Base-by-base conservation (phyloP, 1,140 invertebrate genomes). In the Magallana ariakensis region DNA sequence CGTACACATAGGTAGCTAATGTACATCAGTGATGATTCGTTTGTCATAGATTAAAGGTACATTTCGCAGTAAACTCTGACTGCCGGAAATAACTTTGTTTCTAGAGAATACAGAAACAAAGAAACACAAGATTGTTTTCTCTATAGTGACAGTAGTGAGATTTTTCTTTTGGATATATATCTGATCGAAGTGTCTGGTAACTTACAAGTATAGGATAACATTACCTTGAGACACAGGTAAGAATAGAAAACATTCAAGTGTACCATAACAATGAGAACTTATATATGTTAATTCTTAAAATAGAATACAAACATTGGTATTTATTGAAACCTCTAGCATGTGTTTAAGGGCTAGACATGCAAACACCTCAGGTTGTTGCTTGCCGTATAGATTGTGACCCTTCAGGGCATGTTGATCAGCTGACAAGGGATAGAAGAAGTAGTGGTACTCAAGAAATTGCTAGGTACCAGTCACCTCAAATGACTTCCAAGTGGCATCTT, bases 41-140 rank as follows among this genome's bases (percentile, higher is more conserved):
- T 75, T 75, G 66, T 75, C 66, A 26, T 26, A 75, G 26, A 75
- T 75, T 75, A 75, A 75, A 75, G 66, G 66, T 75, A 75, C 66
- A 26, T 75, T 62, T 33, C 26, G 33, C 22, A 26, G 11, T 22
- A 15, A 26, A 75, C 22, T 26, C 22, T 26, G 66, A 75, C 9
- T 26, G 66, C 22, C 66, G 66, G 66, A 75, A 75, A 75, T 75
- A 75, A 22, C 62, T 26, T 75, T 22, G 9, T 13, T 26, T 75
- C 66, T 26, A 19, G 33, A 75, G 66, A 26, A 26, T 75, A 75
- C 6, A 33, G 22, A 75, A 26, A 75, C 66, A 75, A 75, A 75
- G 66, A 75, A 70, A 46, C 15, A 19, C 5, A 11, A 75, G 10
- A 75, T 75, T 75, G 22, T 26, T 26, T 75, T 7, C 22, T 46